Conservation (phyloP, 2,888 invertebrate species). For the Cecidostiba fungosa region DNA sequence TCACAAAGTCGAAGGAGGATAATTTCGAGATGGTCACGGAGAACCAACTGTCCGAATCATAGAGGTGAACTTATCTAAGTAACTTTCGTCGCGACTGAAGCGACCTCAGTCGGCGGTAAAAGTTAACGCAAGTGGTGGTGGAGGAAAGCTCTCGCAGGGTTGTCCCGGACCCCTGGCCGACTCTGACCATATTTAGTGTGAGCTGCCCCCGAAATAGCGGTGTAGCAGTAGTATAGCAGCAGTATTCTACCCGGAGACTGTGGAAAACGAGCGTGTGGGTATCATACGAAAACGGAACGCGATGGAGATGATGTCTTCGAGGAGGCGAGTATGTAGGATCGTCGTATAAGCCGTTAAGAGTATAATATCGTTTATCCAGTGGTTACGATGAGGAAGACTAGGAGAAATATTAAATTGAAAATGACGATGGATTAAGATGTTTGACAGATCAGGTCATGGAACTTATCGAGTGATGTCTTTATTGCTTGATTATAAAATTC, state of each 20-base stretch:
- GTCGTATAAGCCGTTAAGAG: background rate
- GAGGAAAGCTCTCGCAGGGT: background rate
- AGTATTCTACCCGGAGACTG: background rate
- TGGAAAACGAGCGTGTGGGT: background rate
- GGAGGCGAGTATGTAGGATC: background rate
- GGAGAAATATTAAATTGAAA: background rate
- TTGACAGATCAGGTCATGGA: background rate
- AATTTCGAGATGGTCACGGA: conserved; percentile 77
- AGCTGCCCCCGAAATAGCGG: conserved; percentile 79
- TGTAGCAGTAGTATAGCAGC: conserved; percentile 48
- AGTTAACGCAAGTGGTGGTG: too few relatives aligned
- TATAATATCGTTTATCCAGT: background rate
- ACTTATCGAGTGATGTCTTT: background rate
- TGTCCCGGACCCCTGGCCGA: conserved; percentile 64
- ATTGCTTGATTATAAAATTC: too few relatives aligned
- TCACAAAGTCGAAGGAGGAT: conserved; percentile 66
- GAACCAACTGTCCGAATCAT: conserved; percentile 79
- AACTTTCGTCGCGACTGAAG: conserved; percentile 70
- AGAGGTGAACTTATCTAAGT: conserved; percentile 79
- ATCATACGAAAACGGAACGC: conserved; percentile 23
- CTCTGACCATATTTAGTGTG: conserved; percentile 80
- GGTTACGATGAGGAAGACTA: background rate
- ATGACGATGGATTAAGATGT: background rate
- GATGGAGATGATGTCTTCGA: background rate
- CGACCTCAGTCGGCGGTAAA: conserved; percentile 58